These are phyloP conservation scores for Bagarius yarrelli DNA, from an alignment of 2,113 vertebrate genomes.

Conservation along the genomic window DNA sequence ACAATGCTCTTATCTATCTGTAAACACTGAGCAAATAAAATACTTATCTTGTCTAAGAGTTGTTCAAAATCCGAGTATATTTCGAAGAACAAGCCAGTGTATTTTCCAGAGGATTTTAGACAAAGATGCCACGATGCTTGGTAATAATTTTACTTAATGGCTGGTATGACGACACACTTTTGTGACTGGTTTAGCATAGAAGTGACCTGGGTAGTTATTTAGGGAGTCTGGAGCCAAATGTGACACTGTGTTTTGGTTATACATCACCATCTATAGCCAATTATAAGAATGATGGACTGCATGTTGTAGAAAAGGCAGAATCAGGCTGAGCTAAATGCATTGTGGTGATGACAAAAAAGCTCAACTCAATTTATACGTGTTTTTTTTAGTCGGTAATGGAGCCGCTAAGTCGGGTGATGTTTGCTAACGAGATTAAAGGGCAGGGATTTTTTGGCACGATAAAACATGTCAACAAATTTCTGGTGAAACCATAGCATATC, in stretches of 20 bases:
- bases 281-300: not conserved
- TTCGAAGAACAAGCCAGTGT: not conserved
- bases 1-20: not conserved
- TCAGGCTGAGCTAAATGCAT: constrained; percentile 2
- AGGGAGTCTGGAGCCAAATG: constrained; percentile 15
- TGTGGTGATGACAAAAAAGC: constrained; percentile 24
- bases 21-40: not conserved
- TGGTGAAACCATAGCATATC: not conserved
- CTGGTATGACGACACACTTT: constrained; percentile 28
- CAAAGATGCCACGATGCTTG: not conserved
- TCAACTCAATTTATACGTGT: constrained; percentile 8
- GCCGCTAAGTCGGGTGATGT: constrained; percentile 11
- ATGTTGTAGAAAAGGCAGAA: constrained; percentile 12
- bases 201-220: constrained; percentile 17
- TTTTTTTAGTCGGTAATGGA: not conserved
- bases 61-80: not conserved
- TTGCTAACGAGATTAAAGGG: not conserved
- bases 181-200: constrained; percentile 19
- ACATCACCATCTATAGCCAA: constrained; percentile 9
- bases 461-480: not conserved
- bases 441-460: not conserved
- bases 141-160: constrained; percentile 4
- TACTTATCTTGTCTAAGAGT: not conserved
- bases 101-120: constrained; percentile 13
- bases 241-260: constrained; percentile 35